phyloP scores from a whole-genome alignment of 2,797 vertebrate species.

The Melanotaenia pygmaea region DNA sequence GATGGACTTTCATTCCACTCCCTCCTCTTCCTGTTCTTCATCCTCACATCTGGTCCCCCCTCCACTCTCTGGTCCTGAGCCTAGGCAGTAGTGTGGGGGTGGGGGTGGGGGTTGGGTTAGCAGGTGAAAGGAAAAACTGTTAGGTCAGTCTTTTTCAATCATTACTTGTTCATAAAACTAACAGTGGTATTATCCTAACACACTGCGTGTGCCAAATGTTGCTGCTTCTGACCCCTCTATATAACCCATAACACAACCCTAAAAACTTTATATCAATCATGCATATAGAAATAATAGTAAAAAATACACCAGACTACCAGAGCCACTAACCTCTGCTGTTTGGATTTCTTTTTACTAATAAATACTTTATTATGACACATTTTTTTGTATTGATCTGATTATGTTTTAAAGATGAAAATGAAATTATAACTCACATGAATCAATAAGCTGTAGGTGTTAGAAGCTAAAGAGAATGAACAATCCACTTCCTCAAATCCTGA shows the following conservation, averaged over 20 bases:
- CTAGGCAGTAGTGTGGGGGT: conserved; percentile 73
- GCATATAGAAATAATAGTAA: neutral
- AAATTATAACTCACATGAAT: conserved; percentile 1
- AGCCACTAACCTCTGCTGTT: conserved; percentile 39
- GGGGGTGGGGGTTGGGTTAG: conserved; percentile 44
- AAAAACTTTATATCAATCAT: conserved; percentile 15
- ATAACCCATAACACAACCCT: conserved; percentile 19
- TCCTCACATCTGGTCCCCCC: conserved; percentile 71
- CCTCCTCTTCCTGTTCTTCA: conserved; percentile 75
- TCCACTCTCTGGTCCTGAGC: conserved; percentile 68
- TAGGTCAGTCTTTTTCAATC: conserved; percentile 67
- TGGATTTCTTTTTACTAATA: conserved; percentile 37
- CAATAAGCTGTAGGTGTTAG: conserved; percentile 19
- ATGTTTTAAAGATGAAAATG: conserved; percentile 10
- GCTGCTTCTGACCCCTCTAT: conserved; percentile 43
- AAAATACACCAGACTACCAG: conserved; percentile 10
- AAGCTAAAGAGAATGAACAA: conserved; percentile 59
- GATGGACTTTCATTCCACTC: conserved; percentile 76
- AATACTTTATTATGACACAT: conserved; percentile 1
- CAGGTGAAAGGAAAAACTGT: conserved; percentile 54
- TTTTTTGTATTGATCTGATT: conserved; percentile 25
- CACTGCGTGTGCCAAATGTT: conserved; percentile 64
- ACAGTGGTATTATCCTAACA: conserved; percentile 49
- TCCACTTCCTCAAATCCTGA: conserved; percentile 78
- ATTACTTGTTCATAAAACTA: conserved; percentile 44